Evolutionary conservation across 2,888 invertebrate species (phyloP).

Genomic region (Caenorhabditis uteleia): DNA sequence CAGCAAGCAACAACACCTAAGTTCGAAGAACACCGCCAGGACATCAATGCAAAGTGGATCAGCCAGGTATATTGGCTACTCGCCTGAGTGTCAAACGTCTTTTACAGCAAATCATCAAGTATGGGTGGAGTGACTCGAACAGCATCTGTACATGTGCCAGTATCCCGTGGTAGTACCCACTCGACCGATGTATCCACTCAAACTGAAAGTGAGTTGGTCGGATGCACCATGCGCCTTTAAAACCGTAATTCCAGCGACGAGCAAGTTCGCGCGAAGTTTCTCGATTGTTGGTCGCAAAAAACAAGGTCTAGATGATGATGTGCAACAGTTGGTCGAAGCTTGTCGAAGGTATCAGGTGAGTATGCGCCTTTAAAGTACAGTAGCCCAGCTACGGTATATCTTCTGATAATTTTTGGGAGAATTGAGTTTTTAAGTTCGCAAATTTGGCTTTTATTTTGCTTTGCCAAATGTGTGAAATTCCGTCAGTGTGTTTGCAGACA

Average conservation of each 20-base stretch:
- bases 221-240: neutral
- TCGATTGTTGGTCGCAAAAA: conserved; percentile 62
- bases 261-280: conserved; percentile 60
- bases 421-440: too few species aligned
- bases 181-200: conserved; percentile 52
- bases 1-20: conserved; percentile 59
- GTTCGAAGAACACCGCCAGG: conserved; percentile 60
- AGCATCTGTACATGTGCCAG: conserved; percentile 53
- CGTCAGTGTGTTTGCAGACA: too few species aligned
- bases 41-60: conserved; percentile 63
- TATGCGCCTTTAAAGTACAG: too few species aligned
- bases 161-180: conserved; percentile 36
- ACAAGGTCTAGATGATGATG: conserved; percentile 64
- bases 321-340: conserved; percentile 65
- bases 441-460: too few species aligned
- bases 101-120: conserved; percentile 44
- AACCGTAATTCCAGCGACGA: conserved; percentile 13
- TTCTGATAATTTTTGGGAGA: too few species aligned
- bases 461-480: too few species aligned
- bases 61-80: conserved; percentile 54
- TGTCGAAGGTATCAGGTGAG: conserved; percentile 65
- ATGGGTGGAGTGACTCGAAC: conserved; percentile 53
- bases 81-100: neutral
- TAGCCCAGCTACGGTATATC: too few species aligned
- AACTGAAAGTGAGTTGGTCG: conserved; percentile 37